phyloP scores from a whole-genome alignment of 2,797 vertebrate genomes.

The Microhierax caerulescens region DNA sequence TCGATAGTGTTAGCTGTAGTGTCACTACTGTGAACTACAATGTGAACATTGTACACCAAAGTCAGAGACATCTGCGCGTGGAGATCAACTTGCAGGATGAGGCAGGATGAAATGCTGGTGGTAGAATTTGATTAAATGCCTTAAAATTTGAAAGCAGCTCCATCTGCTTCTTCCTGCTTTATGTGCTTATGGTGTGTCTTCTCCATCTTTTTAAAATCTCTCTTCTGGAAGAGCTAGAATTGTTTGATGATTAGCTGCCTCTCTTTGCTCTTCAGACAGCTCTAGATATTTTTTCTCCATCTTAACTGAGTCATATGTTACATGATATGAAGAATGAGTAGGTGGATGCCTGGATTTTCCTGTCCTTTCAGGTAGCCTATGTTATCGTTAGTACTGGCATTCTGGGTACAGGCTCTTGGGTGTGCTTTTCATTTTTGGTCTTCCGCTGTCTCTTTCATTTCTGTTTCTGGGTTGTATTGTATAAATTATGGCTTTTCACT shows the following conservation, averaged over 20 bases:
- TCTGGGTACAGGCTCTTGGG: background rate
- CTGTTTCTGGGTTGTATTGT: background rate
- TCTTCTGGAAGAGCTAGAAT: background rate
- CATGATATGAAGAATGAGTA: background rate
- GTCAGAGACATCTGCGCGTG: background rate
- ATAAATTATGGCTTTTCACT: background rate
- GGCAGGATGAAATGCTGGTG: background rate
- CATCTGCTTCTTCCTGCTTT: background rate
- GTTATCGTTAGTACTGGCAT: background rate
- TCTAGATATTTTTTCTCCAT: conserved; percentile 22
- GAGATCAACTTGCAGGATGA: background rate
- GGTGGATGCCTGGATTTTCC: conserved; percentile 44
- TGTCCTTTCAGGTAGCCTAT: conserved; percentile 30
- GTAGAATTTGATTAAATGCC: background rate
- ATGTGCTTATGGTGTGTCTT: background rate
- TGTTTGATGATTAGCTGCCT: background rate
- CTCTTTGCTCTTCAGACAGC: background rate
- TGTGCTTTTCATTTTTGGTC: background rate
- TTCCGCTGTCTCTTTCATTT: conserved; percentile 33
- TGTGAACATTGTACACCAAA: background rate
- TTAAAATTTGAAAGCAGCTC: background rate
- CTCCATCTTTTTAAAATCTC: background rate
- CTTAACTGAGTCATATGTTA: background rate
- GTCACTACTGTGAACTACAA: background rate
- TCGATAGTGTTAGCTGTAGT: background rate